A percentile compares a stretch with the other conserved stretches of the same genome.
Conservation (phyloP, 2,113 vertebrate species). For the Dasyurus viverrinus region DNA sequence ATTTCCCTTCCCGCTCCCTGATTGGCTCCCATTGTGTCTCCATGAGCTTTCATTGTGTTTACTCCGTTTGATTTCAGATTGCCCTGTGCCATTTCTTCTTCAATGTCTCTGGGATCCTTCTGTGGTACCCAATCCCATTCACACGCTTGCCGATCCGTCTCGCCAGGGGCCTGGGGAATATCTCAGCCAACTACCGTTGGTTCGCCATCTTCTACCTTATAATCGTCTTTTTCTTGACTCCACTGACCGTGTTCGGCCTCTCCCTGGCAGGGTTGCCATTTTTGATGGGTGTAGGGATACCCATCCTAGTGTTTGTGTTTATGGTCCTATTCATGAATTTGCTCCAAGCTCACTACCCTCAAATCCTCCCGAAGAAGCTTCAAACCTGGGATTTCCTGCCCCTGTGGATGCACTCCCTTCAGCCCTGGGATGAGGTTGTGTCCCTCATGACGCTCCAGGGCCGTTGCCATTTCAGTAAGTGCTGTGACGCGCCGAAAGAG, state of each 20-base stretch:
- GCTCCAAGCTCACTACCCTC: slow-evolving; percentile 87
- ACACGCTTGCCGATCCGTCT: slow-evolving; percentile 92
- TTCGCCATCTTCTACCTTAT: slow-evolving; percentile 94
- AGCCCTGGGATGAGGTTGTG: no score
- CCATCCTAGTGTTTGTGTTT: slow-evolving; percentile 80
- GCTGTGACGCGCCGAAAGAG: slow-evolving; percentile 69
- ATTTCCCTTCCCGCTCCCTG: no score
- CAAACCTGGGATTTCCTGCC: slow-evolving; percentile 90
- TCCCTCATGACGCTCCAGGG: slow-evolving; percentile 91
- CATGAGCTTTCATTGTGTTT: neutral
- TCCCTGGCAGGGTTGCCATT: slow-evolving; percentile 93
- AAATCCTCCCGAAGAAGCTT: slow-evolving; percentile 85
- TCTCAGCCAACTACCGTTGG: slow-evolving; percentile 94
- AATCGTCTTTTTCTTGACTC: slow-evolving; percentile 87
- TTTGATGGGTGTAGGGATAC: slow-evolving; percentile 91
- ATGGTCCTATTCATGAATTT: slow-evolving; percentile 86
- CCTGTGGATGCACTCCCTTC: slow-evolving; percentile 64
- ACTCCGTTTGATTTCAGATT: slow-evolving; percentile 86
- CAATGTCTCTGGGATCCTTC: slow-evolving; percentile 94
- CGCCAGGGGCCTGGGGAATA: slow-evolving; percentile 89
- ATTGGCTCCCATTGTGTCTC: accelerated
- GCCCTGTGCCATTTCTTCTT: slow-evolving; percentile 98
- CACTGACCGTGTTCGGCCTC: slow-evolving; percentile 89
- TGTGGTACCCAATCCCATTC: slow-evolving; percentile 94
- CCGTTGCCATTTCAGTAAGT: slow-evolving; percentile 72